Base-by-base conservation (phyloP, 2,797 vertebrate genomes). In the Danio tinwini region DNA sequence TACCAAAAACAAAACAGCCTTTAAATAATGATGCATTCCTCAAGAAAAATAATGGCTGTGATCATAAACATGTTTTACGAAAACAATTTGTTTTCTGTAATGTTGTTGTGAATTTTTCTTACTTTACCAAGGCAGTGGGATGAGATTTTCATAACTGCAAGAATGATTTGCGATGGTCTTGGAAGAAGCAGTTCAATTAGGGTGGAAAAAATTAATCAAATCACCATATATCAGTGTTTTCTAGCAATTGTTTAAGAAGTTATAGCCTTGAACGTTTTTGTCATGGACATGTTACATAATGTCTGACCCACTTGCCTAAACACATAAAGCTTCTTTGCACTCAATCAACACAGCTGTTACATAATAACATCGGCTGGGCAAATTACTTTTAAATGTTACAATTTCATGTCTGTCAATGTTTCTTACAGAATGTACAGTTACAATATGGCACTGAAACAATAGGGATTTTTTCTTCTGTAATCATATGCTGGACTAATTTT, bases 221-320 rank as follows among this genome's bases (percentile, higher is more conserved):
- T 29, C 14, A 29, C 29, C 29, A 49, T 17, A 12, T 44, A 5
- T 11, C 17, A 42, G 45, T 64, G 6, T 6, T 29, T 47, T 14
- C 12, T 6, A 47, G 8, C 7, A 40, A 14, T 1, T 40, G 37
- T n/a, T 40, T 12, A 40, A 40, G 29, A 40, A 2, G 13, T 37
- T 37, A 37, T 63, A 61, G 10, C n/a, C 13, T 12, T 45, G 6
- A 40, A 52, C 70, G 13, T 7, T n/a, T 19, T 52, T 72, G 56
- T 49, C 21, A 37, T 42, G 29, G 11, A 39, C 47, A 55, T 29
- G 16, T 75, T 53, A 64, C 47, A 63, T 68, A 53, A 76, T 40
- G 40, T 67, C 47, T 53, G 73, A 71, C 70, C 75, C 53, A 73
- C 40, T 58, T 58, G n/a, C 21, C 56, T 63, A 47, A 53, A 37